Evolutionary conservation across 2,888 invertebrate species (phyloP).

Genomic region (Gisinianus flammeolus): DNA sequence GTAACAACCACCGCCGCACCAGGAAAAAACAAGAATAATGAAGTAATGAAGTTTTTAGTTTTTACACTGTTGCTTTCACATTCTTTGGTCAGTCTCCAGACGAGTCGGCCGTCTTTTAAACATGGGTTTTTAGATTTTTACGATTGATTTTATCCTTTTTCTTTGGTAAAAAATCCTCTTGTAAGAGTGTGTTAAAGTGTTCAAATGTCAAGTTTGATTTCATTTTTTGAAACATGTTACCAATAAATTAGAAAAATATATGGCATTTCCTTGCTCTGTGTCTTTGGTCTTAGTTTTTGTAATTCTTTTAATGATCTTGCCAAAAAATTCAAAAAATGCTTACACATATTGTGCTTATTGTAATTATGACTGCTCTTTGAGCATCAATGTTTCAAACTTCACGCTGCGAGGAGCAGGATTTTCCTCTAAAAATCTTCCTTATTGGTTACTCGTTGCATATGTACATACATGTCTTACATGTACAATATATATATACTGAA

Average conservation of each 20-base stretch:
- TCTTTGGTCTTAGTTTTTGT: neutral
- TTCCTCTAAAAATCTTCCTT: constrained; percentile 16
- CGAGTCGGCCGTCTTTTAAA: neutral
- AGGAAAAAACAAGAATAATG: too few species aligned
- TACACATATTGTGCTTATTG: neutral
- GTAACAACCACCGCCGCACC: too few species aligned
- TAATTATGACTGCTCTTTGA: constrained; percentile 10
- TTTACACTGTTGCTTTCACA: too few species aligned
- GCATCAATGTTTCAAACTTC: constrained; percentile 13
- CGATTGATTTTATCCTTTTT: too few species aligned
- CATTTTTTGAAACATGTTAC: neutral
- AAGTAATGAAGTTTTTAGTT: too few species aligned
- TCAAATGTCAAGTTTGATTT: neutral
- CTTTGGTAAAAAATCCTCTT: neutral
- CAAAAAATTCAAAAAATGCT: neutral
- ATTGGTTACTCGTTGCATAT: neutral
- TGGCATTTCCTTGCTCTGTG: neutral
- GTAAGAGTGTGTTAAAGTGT: neutral
- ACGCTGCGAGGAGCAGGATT: constrained; percentile 24
- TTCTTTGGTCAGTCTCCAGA: neutral
- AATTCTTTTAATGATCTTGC: neutral
- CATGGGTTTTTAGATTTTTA: neutral
- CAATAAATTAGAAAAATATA: constrained; percentile 2
- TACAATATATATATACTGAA: neutral
- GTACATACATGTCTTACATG: neutral